Base-by-base conservation (phyloP, 2,888 invertebrate genomes). In the Pyrrhia umbra region DNA sequence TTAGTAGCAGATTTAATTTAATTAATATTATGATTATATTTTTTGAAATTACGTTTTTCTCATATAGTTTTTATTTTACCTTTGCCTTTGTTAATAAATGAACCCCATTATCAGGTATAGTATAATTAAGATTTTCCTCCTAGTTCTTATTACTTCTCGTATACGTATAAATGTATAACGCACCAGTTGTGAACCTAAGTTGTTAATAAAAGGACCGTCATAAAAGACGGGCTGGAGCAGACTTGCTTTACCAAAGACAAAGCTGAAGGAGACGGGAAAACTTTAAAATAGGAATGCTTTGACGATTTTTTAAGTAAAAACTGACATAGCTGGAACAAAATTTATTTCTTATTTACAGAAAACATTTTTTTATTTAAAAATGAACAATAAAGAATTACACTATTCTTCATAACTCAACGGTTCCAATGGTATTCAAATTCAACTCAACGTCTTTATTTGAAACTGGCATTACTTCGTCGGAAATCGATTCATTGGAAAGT, bases 401-500 rank as follows among this genome's bases (percentile, higher is more conserved):
- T 34, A 46, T 45, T 59, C 65, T 58, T 58, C 43, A 58, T 50
- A 70, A 45, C 39, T 34, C n/a, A 42, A 8, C 23, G 15, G 27
- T 37, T 60, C 25, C 30, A 58, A 37, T 61, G 27, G n/a, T 34
- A 47, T 59, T 47, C 25, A 46, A 20, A 68, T 78, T 75, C 66
- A n/a, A n/a, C 61, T 52, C 64, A 77, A 77, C 39, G 42, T 50
- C 60, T 55, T 60, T 65, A 60, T 76, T 65, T 25, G 64, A 62
- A 67, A 60, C 50, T 62, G 18, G 15, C 42, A 75, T 52, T 58
- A 60, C 64, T 67, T 69, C 57, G 60, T 67, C 60, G 45, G 40
- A 66, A 79, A 73, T 78, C 56, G 58, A 79, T 70, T 46, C 56
- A 56, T 76, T 71, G 64, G 57, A 62, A 79, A 72, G 75, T 69